Conservation (phyloP, 2,113 vertebrate species). For the Clupea harengus region DNA sequence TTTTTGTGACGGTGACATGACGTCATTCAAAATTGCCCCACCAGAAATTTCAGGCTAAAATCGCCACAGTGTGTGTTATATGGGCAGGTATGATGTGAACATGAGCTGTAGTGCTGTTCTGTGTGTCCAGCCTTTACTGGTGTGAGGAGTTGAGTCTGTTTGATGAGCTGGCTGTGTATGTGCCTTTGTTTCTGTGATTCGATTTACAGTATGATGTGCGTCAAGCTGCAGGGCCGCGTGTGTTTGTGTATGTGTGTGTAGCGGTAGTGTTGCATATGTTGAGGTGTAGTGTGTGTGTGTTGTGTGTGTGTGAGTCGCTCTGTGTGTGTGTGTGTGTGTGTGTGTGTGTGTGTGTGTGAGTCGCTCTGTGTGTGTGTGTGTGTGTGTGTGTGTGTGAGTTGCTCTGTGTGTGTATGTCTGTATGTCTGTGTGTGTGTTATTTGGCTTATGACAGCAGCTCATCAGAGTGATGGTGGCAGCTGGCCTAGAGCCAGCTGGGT, state of each 20-base stretch:
- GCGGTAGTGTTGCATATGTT: neutral
- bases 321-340: too few relatives aligned
- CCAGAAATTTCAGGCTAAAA: too few relatives aligned
- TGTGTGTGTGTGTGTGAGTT: too few relatives aligned
- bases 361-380: too few relatives aligned
- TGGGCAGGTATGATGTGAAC: too few relatives aligned
- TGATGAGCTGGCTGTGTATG: neutral
- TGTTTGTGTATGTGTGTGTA: neutral
- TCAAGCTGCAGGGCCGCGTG: neutral
- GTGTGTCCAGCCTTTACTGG: too few relatives aligned
- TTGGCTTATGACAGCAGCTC: slow-evolving; percentile 16
- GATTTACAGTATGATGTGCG: neutral
- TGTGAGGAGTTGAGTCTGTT: neutral
- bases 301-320: too few relatives aligned
- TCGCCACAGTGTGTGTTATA: too few relatives aligned
- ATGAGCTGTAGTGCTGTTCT: too few relatives aligned
- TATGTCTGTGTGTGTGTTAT: neutral
- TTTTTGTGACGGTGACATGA: too few relatives aligned
- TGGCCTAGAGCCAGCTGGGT: slow-evolving; percentile 16
- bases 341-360: too few relatives aligned
- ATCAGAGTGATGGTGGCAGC: slow-evolving; percentile 23
- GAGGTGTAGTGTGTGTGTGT: neutral
- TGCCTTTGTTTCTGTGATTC: neutral
- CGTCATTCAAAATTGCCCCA: too few relatives aligned
- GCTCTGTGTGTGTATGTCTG: neutral